Percentiles rank a stretch among this genome's conserved stretches.
phyloP scores from a whole-genome alignment of 2,888 invertebrate genomes.

The Sinelater perroti region DNA sequence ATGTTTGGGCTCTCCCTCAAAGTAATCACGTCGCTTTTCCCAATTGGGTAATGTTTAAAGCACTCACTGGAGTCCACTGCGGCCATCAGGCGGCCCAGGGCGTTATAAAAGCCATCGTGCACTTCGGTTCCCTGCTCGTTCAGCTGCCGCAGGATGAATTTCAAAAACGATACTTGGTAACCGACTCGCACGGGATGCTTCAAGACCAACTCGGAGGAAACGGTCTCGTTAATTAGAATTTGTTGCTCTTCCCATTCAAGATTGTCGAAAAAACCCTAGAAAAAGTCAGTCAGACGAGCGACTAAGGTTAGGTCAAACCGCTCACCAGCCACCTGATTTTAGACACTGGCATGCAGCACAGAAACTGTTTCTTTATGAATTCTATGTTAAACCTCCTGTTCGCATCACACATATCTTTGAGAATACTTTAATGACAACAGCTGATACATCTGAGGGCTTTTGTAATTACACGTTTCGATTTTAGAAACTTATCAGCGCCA shows the following conservation, averaged over 20 bases:
- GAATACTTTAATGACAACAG: no score
- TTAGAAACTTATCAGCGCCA: no score
- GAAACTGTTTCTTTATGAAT: slow-evolving; percentile 51
- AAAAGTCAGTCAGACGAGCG: slow-evolving; percentile 20
- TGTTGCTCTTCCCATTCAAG: slow-evolving; percentile 66
- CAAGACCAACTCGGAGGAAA: slow-evolving; percentile 64
- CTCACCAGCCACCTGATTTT: slow-evolving; percentile 44
- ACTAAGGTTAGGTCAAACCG: slow-evolving; percentile 11
- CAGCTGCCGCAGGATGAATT: slow-evolving; percentile 68
- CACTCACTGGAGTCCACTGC: slow-evolving; percentile 58
- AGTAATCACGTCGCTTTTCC: slow-evolving; percentile 62
- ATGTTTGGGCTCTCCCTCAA: slow-evolving; percentile 76
- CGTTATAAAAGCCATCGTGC: slow-evolving; percentile 71
- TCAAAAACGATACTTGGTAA: slow-evolving; percentile 74
- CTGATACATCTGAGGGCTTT: no score
- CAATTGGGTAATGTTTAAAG: slow-evolving; percentile 71
- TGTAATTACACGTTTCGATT: no score
- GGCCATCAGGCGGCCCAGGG: slow-evolving; percentile 66
- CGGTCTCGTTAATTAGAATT: slow-evolving; percentile 66
- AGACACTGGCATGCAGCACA: slow-evolving; percentile 49
- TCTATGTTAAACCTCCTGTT: slow-evolving; percentile 23
- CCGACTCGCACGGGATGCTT: slow-evolving; percentile 69
- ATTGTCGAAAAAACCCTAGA: slow-evolving; percentile 43
- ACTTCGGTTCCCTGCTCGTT: slow-evolving; percentile 66
- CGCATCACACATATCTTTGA: slow-evolving; percentile 34